These are phyloP conservation scores for Eretmocerus hayati DNA, from an alignment of 2,888 invertebrate species.

Conservation along the genomic window DNA sequence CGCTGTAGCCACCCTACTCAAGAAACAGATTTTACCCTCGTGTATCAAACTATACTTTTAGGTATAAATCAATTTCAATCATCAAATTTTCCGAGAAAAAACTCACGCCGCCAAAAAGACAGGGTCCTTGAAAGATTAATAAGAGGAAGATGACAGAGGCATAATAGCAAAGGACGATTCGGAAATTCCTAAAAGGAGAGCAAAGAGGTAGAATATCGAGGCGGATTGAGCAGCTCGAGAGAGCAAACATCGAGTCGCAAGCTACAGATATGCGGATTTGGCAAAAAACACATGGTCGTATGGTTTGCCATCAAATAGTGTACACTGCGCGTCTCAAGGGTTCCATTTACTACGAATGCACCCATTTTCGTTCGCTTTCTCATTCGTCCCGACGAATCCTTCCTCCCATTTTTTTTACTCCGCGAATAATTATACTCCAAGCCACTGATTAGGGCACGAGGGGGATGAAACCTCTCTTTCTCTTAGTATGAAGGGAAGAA, in stretches of 20 bases:
- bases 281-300: background rate
- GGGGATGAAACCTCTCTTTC: background rate
- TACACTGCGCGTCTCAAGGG: slow-evolving; percentile 19
- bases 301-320: too few species aligned
- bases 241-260: slow-evolving; percentile 6
- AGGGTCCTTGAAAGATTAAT: too few species aligned
- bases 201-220: background rate
- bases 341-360: slow-evolving; percentile 16
- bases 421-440: slow-evolving; percentile 36
- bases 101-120: too few species aligned
- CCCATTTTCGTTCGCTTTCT: slow-evolving; percentile 6
- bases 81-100: too few species aligned
- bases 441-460: slow-evolving; percentile 34
- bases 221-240: slow-evolving; percentile 1
- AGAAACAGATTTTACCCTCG: too few species aligned
- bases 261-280: background rate
- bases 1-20: too few species aligned
- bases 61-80: too few species aligned
- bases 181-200: background rate
- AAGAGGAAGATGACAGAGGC: too few species aligned
- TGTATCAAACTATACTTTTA: too few species aligned
- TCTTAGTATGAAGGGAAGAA: too few species aligned
- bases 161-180: too few species aligned
- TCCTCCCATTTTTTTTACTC: slow-evolving; percentile 24
- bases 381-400: slow-evolving; percentile 4